Evolutionary conservation across 2,797 vertebrate genomes (phyloP), one percentile per base, ranked within the genome.

Genomic region (Poeciliopsis turneri): DNA sequence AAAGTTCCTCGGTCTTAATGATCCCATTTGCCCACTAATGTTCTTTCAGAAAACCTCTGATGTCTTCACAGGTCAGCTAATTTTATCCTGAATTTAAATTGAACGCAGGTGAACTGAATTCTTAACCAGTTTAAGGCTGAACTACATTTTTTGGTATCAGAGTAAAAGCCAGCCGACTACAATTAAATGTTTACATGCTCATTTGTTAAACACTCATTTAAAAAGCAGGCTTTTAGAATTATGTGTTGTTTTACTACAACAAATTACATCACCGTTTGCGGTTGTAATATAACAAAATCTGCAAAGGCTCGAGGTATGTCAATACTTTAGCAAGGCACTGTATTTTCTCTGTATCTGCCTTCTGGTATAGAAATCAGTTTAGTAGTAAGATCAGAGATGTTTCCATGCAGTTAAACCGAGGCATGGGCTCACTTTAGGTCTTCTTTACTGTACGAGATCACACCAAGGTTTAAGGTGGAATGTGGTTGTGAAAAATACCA

Each of bases 391-490:
- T 75, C 55, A 75, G 69, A 53, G 74, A 82, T 77, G 53, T 87
- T 72, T 85, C 87, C 93, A 93, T 93, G 93, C 92, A 92, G 84
- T 93, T 94, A 94, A 94, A 92, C 92, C 88, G 64, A 87, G 92
- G 92, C 89, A 91, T 75, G 85, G 49, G 49, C 59, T 76, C 39
- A 74, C 64, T 69, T 75, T 61, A 46, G 69, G 66, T 69, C 72
- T 20, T 20, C 53, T 46, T 61, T 11, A 0, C 46, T 39, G 53
- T 8, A 0, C 74, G 88, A 79, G 81, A 76, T 83, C 78, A 28
- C 91, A 92, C 92, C 90, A 39, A 72, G 87, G 89, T 91, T 93
- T 93, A 93, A 94, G 86, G 90, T 92, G 83, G 90, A 88, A 84
- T 85, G 91, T 90, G 92, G 82, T 87, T 81, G 89, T 90, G 92